A percentile compares a stretch with the other conserved stretches of the same genome.
phyloP scores from a whole-genome alignment of 2,888 invertebrate genomes.

The Drosophila longiperda region DNA sequence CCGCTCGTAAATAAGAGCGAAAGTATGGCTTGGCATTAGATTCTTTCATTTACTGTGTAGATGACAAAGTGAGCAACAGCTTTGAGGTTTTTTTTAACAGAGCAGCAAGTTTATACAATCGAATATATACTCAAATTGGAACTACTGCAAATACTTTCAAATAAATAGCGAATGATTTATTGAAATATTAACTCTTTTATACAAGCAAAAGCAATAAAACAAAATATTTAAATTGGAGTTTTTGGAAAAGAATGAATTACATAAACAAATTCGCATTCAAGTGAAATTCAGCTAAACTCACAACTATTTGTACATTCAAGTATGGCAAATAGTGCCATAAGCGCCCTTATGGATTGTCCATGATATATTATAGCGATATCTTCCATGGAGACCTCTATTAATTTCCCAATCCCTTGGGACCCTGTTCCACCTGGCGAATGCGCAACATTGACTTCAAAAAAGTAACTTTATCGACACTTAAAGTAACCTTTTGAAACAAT shows the following conservation, averaged over 20 bases:
- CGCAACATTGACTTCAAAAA: constrained; percentile 37
- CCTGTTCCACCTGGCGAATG: constrained; percentile 41
- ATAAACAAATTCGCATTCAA: background rate
- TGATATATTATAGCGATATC: constrained; percentile 10
- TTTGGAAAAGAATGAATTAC: background rate
- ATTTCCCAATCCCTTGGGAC: background rate
- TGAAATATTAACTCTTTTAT: constrained; percentile 50
- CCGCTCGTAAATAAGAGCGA: constrained; percentile 64
- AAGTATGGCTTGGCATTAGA: constrained; percentile 45
- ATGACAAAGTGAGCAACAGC: constrained; percentile 8
- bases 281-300: background rate
- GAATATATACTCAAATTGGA: constrained; percentile 9
- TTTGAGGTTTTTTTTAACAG: constrained; percentile 45
- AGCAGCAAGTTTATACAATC: constrained; percentile 45
- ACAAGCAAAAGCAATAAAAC: constrained; percentile 7
- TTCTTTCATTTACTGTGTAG: background rate
- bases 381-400: constrained; percentile 22
- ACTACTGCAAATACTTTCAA: constrained; percentile 47
- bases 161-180: constrained; percentile 61
- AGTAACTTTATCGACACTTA: constrained; percentile 37
- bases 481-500: constrained; percentile 30
- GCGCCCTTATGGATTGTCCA: constrained; percentile 11
- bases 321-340: constrained; percentile 17
- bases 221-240: background rate
- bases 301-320: background rate